Evolutionary conservation across 1,140 invertebrate genomes (phyloP), one percentile per base, ranked within the genome.

Genomic region (Achatina immaculata): DNA sequence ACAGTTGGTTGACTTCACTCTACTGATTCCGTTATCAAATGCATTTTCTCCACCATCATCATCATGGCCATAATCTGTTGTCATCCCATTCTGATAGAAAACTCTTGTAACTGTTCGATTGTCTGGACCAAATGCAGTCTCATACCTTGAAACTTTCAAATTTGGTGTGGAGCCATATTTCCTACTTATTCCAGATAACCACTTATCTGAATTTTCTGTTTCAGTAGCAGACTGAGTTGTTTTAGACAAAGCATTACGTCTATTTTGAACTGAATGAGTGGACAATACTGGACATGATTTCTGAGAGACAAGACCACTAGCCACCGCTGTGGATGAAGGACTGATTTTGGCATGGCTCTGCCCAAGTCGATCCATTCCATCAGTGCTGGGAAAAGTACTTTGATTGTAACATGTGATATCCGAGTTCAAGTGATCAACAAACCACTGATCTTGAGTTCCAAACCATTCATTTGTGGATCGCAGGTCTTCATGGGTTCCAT

Each of bases 111-210:
- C 85, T 36, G 87, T 90, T 40, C 82, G 81, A 72, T 90, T 90
- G 45, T 90, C 89, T 11, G 89, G 89, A 11, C 89, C 88, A 85
- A 90, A 89, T 16, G 87, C 87, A 31, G 88, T 89, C 76, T 90
- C 89, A 83, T 86, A 90, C 66, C 83, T 83, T 6, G 86, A 85
- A 16, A 87, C 82, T 58, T 84, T 84, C n/a, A 84, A 80, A 51
- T 83, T 78, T 1, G 83, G 78, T 11, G 69, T 83, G 1, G 85
- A 86, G 0, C 78, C 71, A 76, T 69, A 81, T 31, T 76, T 83
- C 42, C 69, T 80, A 34, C 73, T 81, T 48, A 34, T 69, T 19
- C 69, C 38, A 24, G 48, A 40, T 40, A 38, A 11, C 38, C 36
- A 42, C 14, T 28, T 1, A 11, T 62, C 31, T 36, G 36, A 36